Base-by-base conservation (phyloP, 2,888 invertebrate species). In the Macropis europaea region DNA sequence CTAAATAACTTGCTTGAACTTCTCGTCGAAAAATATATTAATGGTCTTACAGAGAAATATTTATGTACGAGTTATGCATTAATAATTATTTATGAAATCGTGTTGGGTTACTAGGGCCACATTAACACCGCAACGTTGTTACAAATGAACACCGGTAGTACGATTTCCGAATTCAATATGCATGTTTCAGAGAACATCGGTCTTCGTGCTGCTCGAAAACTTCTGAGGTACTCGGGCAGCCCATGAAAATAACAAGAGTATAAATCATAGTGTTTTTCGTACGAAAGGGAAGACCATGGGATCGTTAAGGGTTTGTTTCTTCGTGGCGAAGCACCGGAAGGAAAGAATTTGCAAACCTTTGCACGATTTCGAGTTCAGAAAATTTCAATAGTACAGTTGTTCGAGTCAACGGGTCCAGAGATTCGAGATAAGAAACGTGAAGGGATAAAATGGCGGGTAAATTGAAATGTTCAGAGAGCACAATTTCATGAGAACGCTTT, bases 331-430 rank as follows among this genome's bases (percentile, higher is more conserved):
- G 9, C 38, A 3, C n/a, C 1, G 9, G 34, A 11, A 30, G 13
- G 15, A 22, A 4, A 28, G 17, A n/a, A 26, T 36, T 32, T 26
- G 42, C 40, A 60, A 67, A 67, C 67, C 53, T 36, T 26, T 2
- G 45, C 9, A 24, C 17, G 24, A 1, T 6, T 47, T 26, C 17
- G 13, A 3, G 28, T 26, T n/a, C n/a, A n/a, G 32, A 13, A 54
- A 40, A 17, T 38, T 6, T 36, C 15, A 34, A 11, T 30, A 28
- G 26, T 36, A 63, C 73, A 66, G 61, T 70, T 67, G 67, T 17
- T 30, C 40, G 57, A 42, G 70, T 45, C 34, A 53, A 9, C 48
- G 30, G 45, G 11, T 15, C n/a, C n/a, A n/a, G n/a, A 24, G 36
- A 42, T 24, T 15, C 6, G 13, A 5, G 2, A 15, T 7, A 19